A percentile compares a stretch with the other conserved stretches of the same genome.
Evolutionary conservation across 2,797 vertebrate species (phyloP).

Genomic region (Limnodromus scolopaceus): DNA sequence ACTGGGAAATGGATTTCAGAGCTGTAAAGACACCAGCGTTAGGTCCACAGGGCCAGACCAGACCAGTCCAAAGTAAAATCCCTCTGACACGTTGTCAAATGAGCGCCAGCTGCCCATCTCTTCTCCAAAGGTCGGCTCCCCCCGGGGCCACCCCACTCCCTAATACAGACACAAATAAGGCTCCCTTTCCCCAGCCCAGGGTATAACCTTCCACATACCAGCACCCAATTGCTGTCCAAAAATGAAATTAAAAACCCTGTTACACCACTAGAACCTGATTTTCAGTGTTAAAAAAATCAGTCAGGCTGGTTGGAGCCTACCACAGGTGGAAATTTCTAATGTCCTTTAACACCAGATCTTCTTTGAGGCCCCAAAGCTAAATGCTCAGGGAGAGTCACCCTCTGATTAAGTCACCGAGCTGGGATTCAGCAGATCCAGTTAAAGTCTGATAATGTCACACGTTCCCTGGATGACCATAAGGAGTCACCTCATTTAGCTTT

Average conservation of each 20-base stretch:
- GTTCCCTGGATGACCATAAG: background rate
- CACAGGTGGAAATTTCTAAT: background rate
- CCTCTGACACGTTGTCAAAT: background rate
- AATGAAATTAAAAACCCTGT: background rate
- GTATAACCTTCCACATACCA: background rate
- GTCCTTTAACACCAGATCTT: background rate
- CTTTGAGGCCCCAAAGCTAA: background rate
- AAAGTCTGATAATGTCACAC: background rate
- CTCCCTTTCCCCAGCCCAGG: background rate
- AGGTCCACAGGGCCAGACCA: background rate
- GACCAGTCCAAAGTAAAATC: background rate
- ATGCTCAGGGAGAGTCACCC: background rate
- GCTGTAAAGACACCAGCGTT: background rate
- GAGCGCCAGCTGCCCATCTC: background rate
- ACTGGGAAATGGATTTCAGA: background rate
- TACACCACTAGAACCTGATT: background rate
- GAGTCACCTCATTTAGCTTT: background rate
- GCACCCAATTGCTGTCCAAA: background rate
- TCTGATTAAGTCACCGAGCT: background rate
- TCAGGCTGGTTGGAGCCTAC: background rate
- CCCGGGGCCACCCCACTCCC: rapidly evolving
- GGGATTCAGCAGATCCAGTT: background rate
- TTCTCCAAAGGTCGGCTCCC: background rate
- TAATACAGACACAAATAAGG: background rate
- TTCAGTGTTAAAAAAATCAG: background rate